phyloP scores from a whole-genome alignment of 2,797 vertebrate species.

The Lindbergichthys nudifrons region DNA sequence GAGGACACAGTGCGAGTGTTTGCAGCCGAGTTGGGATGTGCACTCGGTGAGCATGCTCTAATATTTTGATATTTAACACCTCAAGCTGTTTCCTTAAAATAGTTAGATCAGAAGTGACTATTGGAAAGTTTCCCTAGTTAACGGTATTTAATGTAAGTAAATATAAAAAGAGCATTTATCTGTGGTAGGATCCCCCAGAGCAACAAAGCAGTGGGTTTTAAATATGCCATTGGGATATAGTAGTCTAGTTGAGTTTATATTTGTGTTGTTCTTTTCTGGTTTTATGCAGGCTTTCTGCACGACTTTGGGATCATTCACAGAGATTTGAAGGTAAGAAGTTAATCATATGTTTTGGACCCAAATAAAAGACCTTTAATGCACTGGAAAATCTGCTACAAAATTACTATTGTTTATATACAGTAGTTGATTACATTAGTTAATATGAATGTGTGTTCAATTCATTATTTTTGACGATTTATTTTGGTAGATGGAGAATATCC shows the following conservation, averaged over 20 bases:
- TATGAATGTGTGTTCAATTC: slow-evolving; percentile 8
- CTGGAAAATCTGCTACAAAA: neutral
- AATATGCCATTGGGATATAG: neutral
- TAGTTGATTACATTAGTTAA: neutral
- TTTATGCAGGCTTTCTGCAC: slow-evolving; percentile 90
- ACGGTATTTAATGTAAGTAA: slow-evolving; percentile 33
- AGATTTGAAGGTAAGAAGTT: slow-evolving; percentile 90
- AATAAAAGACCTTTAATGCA: neutral
- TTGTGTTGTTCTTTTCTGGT: neutral
- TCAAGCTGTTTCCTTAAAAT: neutral
- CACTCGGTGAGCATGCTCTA: slow-evolving; percentile 86
- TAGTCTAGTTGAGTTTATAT: neutral
- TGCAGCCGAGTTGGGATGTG: slow-evolving; percentile 90
- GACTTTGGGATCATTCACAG: slow-evolving; percentile 94
- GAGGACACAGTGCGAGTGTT: slow-evolving; percentile 89
- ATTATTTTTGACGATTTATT: slow-evolving; percentile 29
- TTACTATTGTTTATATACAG: neutral
- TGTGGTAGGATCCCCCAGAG: slow-evolving; percentile 23
- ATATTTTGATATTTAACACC: neutral
- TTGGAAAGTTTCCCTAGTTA: neutral
- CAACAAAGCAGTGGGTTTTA: slow-evolving; percentile 3
- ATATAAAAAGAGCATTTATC: slow-evolving; percentile 34
- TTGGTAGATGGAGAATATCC: slow-evolving; percentile 95
- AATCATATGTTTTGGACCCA: neutral
- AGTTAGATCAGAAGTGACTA: slow-evolving; percentile 30